Conservation (phyloP, 2,888 invertebrate species). For the Amphipoea oculea region DNA sequence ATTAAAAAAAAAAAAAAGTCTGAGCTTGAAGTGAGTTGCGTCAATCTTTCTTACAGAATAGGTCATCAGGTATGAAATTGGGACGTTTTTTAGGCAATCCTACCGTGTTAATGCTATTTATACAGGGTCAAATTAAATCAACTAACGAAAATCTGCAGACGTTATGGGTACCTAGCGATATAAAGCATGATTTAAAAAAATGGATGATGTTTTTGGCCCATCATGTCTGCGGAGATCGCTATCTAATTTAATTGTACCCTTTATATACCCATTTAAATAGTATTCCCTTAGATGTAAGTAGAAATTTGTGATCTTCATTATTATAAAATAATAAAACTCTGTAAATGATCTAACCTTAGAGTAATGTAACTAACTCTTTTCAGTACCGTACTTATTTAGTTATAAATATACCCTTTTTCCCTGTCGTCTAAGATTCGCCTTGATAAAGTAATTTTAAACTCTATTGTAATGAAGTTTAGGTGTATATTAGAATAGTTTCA, state of each 20-base stretch:
- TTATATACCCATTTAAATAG: conserved; percentile 53
- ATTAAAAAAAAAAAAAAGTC: no score
- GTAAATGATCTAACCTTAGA: conserved; percentile 62
- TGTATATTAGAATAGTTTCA: conserved; percentile 67
- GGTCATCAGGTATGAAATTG: not conserved
- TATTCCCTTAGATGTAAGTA: conserved; percentile 66
- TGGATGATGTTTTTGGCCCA: no score
- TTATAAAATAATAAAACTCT: conserved; percentile 62
- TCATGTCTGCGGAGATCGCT: no score
- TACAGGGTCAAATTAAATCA: not conserved
- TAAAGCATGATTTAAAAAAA: no score
- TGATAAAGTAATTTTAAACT: conserved; percentile 69
- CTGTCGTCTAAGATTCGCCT: conserved; percentile 69
- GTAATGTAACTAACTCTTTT: conserved; percentile 59
- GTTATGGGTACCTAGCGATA: no score
- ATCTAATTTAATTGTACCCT: no score
- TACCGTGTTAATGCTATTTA: conserved; percentile 44
- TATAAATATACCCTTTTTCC: conserved; percentile 47
- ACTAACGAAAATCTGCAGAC: no score
- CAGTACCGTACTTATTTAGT: conserved; percentile 68
- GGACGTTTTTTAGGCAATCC: conserved; percentile 1
- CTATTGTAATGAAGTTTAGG: conserved; percentile 66
- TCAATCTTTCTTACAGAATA: not conserved
- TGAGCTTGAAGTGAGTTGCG: no score
- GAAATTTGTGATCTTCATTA: conserved; percentile 71